Conservation (phyloP, 92 coral and sea anemone species). For the Zoanthus sansibaricus region DNA sequence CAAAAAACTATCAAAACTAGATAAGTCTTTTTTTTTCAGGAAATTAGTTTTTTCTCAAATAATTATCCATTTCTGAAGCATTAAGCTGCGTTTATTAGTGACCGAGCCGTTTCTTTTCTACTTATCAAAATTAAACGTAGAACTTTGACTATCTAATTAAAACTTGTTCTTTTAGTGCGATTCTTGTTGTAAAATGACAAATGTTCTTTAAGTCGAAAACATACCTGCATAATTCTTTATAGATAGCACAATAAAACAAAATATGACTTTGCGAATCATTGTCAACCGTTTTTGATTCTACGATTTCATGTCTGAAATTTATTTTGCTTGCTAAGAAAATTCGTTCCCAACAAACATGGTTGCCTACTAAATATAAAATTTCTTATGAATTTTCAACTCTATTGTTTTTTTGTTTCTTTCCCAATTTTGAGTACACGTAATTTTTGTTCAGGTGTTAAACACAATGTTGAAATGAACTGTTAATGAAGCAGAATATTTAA, state of each 20-base stretch:
- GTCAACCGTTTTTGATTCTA: not conserved
- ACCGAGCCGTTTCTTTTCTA: not conserved
- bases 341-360: not conserved
- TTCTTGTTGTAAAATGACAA: not conserved
- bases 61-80: too few relatives aligned
- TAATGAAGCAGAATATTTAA: not conserved
- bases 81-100: not conserved
- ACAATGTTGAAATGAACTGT: not conserved
- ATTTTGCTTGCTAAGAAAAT: not conserved
- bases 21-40: not conserved
- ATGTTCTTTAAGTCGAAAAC: not conserved
- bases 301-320: not conserved
- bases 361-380: not conserved
- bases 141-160: not conserved
- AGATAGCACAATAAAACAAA: not conserved
- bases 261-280: not conserved
- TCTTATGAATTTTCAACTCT: not conserved
- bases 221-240: not conserved
- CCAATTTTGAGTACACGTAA: not conserved
- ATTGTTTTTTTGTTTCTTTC: not conserved
- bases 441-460: conserved; percentile 4
- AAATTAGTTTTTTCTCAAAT: not conserved
- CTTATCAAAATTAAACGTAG: not conserved
- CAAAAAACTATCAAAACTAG: too few relatives aligned
- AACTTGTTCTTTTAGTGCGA: not conserved